Base-by-base conservation (phyloP, 2,888 invertebrate species). In the Cloeon dipterum region DNA sequence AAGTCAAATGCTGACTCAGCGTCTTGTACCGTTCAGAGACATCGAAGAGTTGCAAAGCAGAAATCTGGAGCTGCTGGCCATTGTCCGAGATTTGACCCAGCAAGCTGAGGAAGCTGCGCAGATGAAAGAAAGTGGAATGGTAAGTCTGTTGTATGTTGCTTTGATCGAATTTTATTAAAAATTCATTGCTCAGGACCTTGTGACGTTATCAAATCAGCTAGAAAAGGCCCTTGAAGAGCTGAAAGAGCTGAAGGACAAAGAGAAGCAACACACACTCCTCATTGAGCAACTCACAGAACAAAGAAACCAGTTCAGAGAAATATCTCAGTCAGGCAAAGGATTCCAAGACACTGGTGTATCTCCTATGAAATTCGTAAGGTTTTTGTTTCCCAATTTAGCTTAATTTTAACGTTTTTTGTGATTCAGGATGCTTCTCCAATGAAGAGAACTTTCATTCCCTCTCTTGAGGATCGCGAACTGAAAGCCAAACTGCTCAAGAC, bases 11-110 rank as follows among this genome's bases (percentile, higher is more conserved):
- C 86, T 91, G 42, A 71, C 81, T 1, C 77, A 79, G 50, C 74
- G 79, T 43, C 62, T 93, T 38, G 88, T 93, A 1, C 85, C 88
- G 2, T 93, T 93, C 53, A 71, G 70, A 48, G 76, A 82, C 48
- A 81, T 94, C 42, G 70, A 77, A 47, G 91, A 91, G 50, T 54
- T 96, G 35, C 93, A 94, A 54, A 64, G 70, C 32, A 85, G 81
- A 50, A 94, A 96, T 61, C 76, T 79, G 49, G 78, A 81, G 50
- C 59, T 94, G 11, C 55, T 93, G 23, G 66, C 77, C 16, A 66
- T 86, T 41, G 74, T 91, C 16, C 67, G 91, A 39, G 83, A 88
- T 45, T 61, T 94, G 34, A 81, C 81, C 42, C 72, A 76, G 14
- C 75, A 78, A 45, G 70, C 82, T 47, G 91, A 93, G 52, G 77